Conservation (phyloP, 2,888 invertebrate genomes). For the Melieria omissa region DNA sequence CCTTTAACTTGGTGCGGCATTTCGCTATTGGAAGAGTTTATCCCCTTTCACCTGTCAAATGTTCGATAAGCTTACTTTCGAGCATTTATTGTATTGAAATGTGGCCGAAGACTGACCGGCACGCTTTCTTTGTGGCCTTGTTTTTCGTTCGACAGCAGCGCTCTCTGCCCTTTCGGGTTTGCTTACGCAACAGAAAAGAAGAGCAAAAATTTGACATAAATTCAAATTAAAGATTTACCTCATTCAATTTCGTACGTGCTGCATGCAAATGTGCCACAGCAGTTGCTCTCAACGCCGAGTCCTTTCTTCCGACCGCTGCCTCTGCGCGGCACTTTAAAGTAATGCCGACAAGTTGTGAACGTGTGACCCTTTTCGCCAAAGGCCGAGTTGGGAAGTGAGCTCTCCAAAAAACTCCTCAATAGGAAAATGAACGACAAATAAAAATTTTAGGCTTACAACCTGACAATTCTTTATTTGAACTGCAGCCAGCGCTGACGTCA, state of each 20-base stretch:
- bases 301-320: neutral
- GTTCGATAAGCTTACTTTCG: neutral
- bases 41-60: neutral
- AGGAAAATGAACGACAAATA: too few species aligned
- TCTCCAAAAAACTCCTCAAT: too few species aligned
- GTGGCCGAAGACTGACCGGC: neutral
- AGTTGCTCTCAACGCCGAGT: neutral
- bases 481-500: too few species aligned
- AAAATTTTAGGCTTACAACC: too few species aligned
- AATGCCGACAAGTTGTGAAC: too few species aligned
- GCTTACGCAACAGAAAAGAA: neutral
- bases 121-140: neutral
- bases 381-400: too few species aligned
- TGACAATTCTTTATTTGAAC: too few species aligned
- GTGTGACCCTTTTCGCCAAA: too few species aligned
- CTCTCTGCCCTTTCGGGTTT: neutral
- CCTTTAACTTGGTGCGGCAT: too few species aligned
- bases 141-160: neutral
- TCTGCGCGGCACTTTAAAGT: too few species aligned
- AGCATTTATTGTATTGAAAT: neutral
- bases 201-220: neutral
- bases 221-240: neutral
- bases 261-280: neutral
- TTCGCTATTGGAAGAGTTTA: too few species aligned
- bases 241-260: constrained; percentile 3